Evolutionary conservation across 2,888 invertebrate genomes (phyloP), one percentile per base, ranked within the genome.

Genomic region (Eustalomyia histrio): DNA sequence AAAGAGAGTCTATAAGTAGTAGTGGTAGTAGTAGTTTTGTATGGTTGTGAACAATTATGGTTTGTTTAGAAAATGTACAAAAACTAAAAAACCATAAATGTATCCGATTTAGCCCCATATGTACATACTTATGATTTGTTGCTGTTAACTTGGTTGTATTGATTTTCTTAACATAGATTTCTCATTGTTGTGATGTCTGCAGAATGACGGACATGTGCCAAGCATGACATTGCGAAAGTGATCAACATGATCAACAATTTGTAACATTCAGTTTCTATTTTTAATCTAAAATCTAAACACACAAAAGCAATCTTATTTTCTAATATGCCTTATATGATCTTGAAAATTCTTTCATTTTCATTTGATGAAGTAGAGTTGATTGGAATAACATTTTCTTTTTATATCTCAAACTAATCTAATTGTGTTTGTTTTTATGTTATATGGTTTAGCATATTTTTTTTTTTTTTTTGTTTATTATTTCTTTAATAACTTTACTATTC

Each of bases 251-350:
- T 39, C 52, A 61, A 53, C 61, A 21, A 67, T 60, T 61, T 50
- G 52, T 17, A 24, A 64, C 57, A 71, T 58, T 71, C 17, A 76
- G 64, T 76, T 76, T 76, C 69, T 57, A 52, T 76, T 76, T 76
- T 64, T 39, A 52, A 58, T 64, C 18, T n/a, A 14, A 57, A 53
- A 18, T 35, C 10, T 14, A 24, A 60, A 14, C 9, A n/a, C 17
- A 33, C 33, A 24, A 52, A 65, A 24, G 24, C 17, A 10, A 50
- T 33, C 33, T 39, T n/a, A 55, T 57, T 63, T 69, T 64, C 76
- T 16, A 57, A 69, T 57, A 69, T 69, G 64, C 57, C 69, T 63
- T 69, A 50, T 69, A 35, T 69, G 63, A 76, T 24, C 57, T 76
- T 35, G 18, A 50, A 68, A 29, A 57, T 76, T 76, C 63, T 76